phyloP scores from a whole-genome alignment of 2,888 invertebrate genomes.

The Perizoma flavofasciatum region DNA sequence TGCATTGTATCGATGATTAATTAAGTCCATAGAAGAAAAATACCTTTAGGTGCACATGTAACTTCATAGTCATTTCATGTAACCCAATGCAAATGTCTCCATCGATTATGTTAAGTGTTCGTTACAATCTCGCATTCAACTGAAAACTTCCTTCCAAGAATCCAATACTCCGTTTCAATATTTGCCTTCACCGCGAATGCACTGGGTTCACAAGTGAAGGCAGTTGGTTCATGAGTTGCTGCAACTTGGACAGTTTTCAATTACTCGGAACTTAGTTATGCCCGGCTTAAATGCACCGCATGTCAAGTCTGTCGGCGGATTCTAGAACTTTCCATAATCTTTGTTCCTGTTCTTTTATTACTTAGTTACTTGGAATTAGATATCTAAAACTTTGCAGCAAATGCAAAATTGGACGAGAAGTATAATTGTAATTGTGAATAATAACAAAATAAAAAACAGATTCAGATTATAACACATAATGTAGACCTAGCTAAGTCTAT shows the following conservation, averaged over 20 bases:
- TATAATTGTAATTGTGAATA: no score
- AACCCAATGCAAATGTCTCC: no score
- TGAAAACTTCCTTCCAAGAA: slow-evolving; percentile 9
- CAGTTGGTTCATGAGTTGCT: slow-evolving; percentile 34
- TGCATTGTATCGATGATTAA: no score
- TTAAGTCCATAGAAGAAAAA: no score
- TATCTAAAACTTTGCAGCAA: not conserved
- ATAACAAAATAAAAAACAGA: no score
- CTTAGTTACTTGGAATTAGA: slow-evolving; percentile 2
- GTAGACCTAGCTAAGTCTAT: no score
- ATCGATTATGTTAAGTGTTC: no score
- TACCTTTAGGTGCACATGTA: no score
- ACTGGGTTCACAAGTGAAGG: slow-evolving; percentile 29
- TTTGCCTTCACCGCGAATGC: slow-evolving; percentile 27
- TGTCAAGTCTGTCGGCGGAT: slow-evolving; percentile 29
- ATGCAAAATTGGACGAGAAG: no score
- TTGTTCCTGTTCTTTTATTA: slow-evolving; percentile 12
- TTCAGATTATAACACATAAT: no score
- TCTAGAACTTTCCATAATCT: slow-evolving; percentile 24
- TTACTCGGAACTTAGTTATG: slow-evolving; percentile 56
- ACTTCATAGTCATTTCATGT: no score
- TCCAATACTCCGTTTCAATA: slow-evolving; percentile 20
- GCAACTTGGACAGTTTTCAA: slow-evolving; percentile 65
- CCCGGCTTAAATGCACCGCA: slow-evolving; percentile 36
- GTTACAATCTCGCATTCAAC: not conserved